Percentiles rank a stretch among this genome's conserved stretches.
Conservation (phyloP, 2,113 vertebrate species). For the Sinocyclocheilus rhinocerous region DNA sequence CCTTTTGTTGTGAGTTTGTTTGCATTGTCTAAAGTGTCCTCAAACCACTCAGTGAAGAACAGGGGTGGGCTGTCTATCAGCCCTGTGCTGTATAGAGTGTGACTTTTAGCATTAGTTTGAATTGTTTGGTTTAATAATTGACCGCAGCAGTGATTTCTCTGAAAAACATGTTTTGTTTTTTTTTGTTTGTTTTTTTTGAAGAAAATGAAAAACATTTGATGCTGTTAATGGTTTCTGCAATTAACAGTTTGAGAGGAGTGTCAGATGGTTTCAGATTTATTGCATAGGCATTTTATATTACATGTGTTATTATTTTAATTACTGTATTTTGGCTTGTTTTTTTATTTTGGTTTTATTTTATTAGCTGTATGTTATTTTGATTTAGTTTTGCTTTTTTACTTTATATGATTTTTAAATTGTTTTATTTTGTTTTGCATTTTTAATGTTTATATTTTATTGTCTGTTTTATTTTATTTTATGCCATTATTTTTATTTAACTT, state of each 20-base stretch:
- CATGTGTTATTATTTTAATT: no score
- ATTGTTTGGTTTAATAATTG: constrained; percentile 6
- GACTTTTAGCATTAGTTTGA: constrained; percentile 38
- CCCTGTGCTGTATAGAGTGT: constrained; percentile 12
- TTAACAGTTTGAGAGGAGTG: background rate
- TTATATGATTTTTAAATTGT: no score
- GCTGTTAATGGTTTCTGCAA: background rate
- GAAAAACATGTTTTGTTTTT: no score
- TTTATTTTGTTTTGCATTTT: no score
- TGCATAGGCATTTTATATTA: background rate
- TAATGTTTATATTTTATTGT: no score
- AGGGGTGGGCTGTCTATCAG: background rate
- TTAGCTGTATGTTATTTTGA: no score
- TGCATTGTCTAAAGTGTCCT: constrained; percentile 55
- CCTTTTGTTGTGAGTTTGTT: constrained; percentile 49
- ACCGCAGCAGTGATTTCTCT: background rate
- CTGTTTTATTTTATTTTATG: background rate
- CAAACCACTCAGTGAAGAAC: constrained; percentile 29
- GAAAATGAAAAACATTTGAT: background rate
- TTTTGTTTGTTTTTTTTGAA: no score
- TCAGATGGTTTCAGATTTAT: background rate
- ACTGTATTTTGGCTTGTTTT: no score
- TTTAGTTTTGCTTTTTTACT: no score
- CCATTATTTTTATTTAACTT: no score
- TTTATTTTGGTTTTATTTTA: no score